Conservation (phyloP, 1,140 invertebrate genomes). For the Chrysoperla carnea region DNA sequence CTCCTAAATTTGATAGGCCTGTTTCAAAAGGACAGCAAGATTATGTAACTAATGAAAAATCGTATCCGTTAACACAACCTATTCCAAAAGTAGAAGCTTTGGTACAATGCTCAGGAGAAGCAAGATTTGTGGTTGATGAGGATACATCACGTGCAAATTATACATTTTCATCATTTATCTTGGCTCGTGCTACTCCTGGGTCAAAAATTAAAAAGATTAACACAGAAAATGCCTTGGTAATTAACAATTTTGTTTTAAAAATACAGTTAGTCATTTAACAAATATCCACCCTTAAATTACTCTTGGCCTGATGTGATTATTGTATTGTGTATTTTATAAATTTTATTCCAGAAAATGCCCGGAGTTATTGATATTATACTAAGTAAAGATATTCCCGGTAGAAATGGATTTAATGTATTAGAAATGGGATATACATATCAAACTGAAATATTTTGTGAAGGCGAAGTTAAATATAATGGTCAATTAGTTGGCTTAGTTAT, state of each 20-base stretch:
- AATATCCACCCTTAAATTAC: too few relatives aligned
- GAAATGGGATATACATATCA: constrained; percentile 2
- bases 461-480: constrained; percentile 39
- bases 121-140: constrained; percentile 41
- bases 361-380: constrained; percentile 48
- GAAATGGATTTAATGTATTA: constrained; percentile 28
- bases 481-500: constrained; percentile 56
- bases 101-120: constrained; percentile 48
- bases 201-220: constrained; percentile 31
- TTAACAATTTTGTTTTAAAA: too few relatives aligned
- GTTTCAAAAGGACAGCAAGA: constrained; percentile 47
- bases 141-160: constrained; percentile 29
- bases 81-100: constrained; percentile 50
- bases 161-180: constrained; percentile 49
- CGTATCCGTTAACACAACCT: constrained; percentile 55
- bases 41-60: constrained; percentile 40
- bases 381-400: constrained; percentile 52
- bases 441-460: constrained; percentile 32
- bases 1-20: constrained; percentile 29
- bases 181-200: constrained; percentile 30
- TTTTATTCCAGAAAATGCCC: constrained; percentile 31
- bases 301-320: too few relatives aligned
- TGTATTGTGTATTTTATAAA: too few relatives aligned
- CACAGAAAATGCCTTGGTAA: constrained; percentile 30
- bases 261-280: too few relatives aligned